Evolutionary conservation across 1,140 invertebrate species (phyloP).

Genomic region (Chymomyza costata): DNA sequence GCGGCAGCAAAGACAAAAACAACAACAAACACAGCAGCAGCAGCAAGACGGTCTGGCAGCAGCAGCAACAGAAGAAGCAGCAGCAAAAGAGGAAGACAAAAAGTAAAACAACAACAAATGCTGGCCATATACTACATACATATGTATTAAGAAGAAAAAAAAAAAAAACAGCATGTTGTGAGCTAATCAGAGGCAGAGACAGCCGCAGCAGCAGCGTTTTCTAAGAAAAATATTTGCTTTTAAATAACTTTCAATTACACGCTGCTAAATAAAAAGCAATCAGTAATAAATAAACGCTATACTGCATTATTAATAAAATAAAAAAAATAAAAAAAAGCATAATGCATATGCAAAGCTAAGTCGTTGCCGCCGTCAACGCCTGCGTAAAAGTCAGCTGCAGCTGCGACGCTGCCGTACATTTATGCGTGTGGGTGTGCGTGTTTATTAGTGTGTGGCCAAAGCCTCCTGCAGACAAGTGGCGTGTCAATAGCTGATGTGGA

Average conservation of each 20-base stretch:
- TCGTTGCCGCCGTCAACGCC: too few relatives aligned
- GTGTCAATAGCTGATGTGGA: too few relatives aligned
- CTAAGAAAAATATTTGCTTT: neutral
- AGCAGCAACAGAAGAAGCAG: conserved; percentile 31
- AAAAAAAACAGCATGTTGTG: conserved; percentile 40
- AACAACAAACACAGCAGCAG: conserved; percentile 20
- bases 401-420: too few relatives aligned
- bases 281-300: conserved; percentile 14
- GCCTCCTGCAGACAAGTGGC: too few relatives aligned
- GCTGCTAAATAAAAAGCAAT: conserved; percentile 6
- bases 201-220: conserved; percentile 21
- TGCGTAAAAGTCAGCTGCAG: too few relatives aligned
- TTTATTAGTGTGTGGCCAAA: too few relatives aligned
- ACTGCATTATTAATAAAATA: conserved; percentile 28
- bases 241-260: neutral
- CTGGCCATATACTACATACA: conserved; percentile 30
- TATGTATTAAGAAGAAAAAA: conserved; percentile 5
- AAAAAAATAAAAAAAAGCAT: too few relatives aligned
- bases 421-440: too few relatives aligned
- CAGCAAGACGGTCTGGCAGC: conserved; percentile 28
- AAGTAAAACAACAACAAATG: conserved; percentile 42
- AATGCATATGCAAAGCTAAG: conserved; percentile 26
- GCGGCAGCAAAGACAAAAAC: conserved; percentile 9
- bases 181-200: conserved; percentile 39
- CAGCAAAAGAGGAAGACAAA: conserved; percentile 35